A percentile compares a stretch with the other conserved stretches of the same genome.
Conservation (phyloP, 1,140 invertebrate species). For the Doryteuthis pealeii region DNA sequence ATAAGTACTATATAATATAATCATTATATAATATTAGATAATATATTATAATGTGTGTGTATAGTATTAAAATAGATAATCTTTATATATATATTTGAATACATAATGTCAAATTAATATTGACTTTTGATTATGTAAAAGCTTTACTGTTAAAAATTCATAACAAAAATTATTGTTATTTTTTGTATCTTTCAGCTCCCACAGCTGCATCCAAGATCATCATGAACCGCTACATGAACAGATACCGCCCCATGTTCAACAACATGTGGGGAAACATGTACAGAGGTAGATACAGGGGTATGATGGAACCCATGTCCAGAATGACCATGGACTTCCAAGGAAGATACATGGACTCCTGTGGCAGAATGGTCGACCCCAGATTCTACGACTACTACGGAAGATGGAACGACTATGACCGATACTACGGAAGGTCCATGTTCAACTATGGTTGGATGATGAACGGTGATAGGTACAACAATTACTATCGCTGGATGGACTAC, state of each 20-base stretch:
- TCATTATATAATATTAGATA: too few relatives aligned
- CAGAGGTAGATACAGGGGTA: background rate
- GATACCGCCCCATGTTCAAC: background rate
- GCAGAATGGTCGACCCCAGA: constrained; percentile 1
- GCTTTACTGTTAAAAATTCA: too few relatives aligned
- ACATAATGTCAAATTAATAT: too few relatives aligned
- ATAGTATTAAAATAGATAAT: too few relatives aligned
- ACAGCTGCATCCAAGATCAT: too few relatives aligned
- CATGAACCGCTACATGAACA: constrained; percentile 1
- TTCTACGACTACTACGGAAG: constrained; percentile 2
- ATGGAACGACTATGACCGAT: background rate
- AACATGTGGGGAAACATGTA: background rate
- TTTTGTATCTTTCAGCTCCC: too few relatives aligned
- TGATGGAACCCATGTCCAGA: background rate
- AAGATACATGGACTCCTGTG: background rate
- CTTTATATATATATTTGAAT: too few relatives aligned
- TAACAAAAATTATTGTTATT: too few relatives aligned
- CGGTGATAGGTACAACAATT: background rate
- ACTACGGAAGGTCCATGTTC: background rate
- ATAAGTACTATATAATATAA: too few relatives aligned
- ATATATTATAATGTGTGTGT: too few relatives aligned
- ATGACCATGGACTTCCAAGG: constrained; percentile 7
- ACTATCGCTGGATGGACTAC: background rate
- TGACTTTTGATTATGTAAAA: too few relatives aligned
- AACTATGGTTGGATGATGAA: background rate